Evolutionary conservation across 1,140 invertebrate genomes (phyloP).

Genomic region (Ylistrum balloti): DNA sequence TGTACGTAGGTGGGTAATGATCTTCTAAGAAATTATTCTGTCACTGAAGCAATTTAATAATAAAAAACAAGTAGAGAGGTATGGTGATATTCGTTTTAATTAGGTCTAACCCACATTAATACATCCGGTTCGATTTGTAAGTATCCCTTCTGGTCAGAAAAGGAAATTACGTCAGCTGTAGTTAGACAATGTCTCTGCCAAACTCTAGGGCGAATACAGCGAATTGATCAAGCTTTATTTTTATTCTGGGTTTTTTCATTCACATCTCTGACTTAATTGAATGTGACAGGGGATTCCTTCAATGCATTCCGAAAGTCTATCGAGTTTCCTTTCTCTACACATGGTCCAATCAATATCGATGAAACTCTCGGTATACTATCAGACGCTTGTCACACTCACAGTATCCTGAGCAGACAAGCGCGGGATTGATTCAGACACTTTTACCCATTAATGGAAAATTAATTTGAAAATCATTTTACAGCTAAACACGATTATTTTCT

Average conservation of each 20-base stretch:
- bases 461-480: conserved; percentile 40
- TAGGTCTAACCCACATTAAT: background rate
- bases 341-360: conserved; percentile 6
- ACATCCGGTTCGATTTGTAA: background rate
- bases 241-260: background rate
- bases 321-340: background rate
- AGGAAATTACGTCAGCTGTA: background rate
- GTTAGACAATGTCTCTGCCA: background rate
- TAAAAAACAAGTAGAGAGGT: too few species aligned
- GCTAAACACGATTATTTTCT: background rate
- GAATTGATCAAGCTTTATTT: conserved; percentile 33
- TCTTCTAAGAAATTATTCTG: background rate
- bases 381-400: background rate
- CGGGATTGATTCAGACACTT: conserved; percentile 9
- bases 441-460: conserved; percentile 27
- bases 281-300: background rate
- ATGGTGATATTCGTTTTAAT: background rate
- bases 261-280: conserved; percentile 28
- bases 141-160: background rate
- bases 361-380: background rate
- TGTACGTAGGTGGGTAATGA: background rate
- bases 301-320: conserved; percentile 27
- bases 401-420: background rate
- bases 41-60: background rate
- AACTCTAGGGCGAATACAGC: background rate